phyloP scores from a whole-genome alignment of 2,113 vertebrate species.

The Picathartes gymnocephalus region DNA sequence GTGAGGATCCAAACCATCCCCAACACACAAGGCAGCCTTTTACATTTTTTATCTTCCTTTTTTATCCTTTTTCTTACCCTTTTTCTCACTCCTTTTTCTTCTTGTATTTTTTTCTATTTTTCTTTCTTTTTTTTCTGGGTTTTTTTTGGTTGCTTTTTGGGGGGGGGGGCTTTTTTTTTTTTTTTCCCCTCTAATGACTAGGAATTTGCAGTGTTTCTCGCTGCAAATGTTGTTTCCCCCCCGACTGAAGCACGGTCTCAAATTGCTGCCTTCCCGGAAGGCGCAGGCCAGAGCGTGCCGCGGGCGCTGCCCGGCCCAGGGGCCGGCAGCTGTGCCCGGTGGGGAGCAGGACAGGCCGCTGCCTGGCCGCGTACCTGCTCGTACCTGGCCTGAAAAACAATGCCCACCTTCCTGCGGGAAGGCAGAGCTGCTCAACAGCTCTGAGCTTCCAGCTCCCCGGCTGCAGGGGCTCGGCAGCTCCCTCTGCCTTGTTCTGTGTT shows the following conservation, averaged over 20 bases:
- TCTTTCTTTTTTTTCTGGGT: rapidly evolving
- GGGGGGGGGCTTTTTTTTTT: rapidly evolving
- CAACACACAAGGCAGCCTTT: rapidly evolving
- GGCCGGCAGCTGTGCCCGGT: too few relatives aligned
- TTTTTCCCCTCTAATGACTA: rapidly evolving
- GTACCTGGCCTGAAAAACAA: not conserved
- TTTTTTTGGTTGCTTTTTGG: rapidly evolving
- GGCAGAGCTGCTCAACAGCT: not conserved
- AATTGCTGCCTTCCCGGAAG: too few relatives aligned
- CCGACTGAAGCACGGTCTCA: not conserved
- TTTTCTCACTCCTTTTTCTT: not conserved
- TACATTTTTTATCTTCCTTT: rapidly evolving
- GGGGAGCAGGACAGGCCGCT: not conserved
- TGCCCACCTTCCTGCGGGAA: not conserved
- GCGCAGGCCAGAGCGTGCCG: not conserved
- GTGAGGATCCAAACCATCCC: not conserved
- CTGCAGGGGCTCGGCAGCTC: not conserved
- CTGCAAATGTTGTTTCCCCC: not conserved
- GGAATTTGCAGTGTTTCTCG: not conserved
- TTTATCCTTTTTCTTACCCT: too few relatives aligned
- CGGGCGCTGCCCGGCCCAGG: rapidly evolving
- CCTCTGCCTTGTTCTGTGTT: not conserved
- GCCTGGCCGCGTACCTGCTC: not conserved
- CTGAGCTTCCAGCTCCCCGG: too few relatives aligned
- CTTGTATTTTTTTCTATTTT: rapidly evolving